Base-by-base conservation (phyloP, 2,888 invertebrate species). In the Belgica antarctica region DNA sequence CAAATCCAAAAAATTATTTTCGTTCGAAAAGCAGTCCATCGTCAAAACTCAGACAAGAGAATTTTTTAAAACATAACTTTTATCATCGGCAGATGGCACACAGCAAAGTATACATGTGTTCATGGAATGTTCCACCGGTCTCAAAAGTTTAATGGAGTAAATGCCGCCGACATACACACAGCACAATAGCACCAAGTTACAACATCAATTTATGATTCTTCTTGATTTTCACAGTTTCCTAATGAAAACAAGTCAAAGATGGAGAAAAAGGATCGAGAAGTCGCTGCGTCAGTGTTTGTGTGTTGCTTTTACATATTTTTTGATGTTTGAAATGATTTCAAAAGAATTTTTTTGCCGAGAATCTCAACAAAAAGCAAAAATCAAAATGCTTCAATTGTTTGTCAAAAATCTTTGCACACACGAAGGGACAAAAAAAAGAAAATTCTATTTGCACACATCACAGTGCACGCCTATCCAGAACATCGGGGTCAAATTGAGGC, bases 81-180 rank as follows among this genome's bases (percentile, higher is more conserved):
- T 59, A 59, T 59, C 27, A 59, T 59, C 27, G 59, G 59, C 59
- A 59, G 59, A 59, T 59, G 59, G 59, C 10, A 12, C n/a, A 27
- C 59, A 25, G 25, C 22, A 15, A 52, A 52, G 52, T 52, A 24
- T 52, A 22, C 8, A 10, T 24, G 24, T 46, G 46, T 46, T 15
- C 17, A 15, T 31, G 34, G 12, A 31, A 5, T 12, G 34, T 31
- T 31, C 12, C 34, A 31, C 34, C 34, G 12, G 34, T 31, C 12
- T 31, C 7, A 8, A 12, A 31, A n/a, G 59, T 2, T 52, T 59
- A 59, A 59, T 59, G 59, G 59, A 19, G 59, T n/a, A 59, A 59
- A 10, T 59, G 59, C 59, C 59, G 59, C 59, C 59, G 27, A 27
- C 59, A 59, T 59, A 19, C n/a, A n/a, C n/a, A n/a, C n/a, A n/a